Evolutionary conservation across 2,888 invertebrate species (phyloP), one percentile per base, ranked within the genome.

Genomic region (Drosophila gaucha): DNA sequence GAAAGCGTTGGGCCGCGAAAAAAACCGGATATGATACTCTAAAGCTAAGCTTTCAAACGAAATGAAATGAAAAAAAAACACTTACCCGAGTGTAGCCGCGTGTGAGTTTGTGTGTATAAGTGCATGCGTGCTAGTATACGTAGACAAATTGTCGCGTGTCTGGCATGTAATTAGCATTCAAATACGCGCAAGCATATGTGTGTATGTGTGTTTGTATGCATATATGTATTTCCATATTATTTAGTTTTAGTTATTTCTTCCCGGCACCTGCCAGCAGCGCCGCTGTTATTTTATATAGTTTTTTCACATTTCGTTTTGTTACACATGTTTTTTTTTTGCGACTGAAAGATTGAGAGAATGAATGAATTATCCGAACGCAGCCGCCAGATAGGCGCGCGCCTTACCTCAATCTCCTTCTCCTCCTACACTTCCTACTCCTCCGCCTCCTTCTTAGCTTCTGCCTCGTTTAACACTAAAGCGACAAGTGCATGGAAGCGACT

Each of bases 1-100:
- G 83, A 84, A 88, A 88, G 88, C 88, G 85, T 57, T 73, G 62
- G 62, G 67, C 62, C 52, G 67, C 64, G 54, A 76, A 67, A 83
- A 78, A 87, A 84, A 84, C 86, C 84, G 84, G 84, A 84, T 84
- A 88, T 77, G 62, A 74, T 74, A 72, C 74, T 67, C 67, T 66
- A 70, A 80, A 82, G 78, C 67, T 60, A 63, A 87, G 75, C 82
- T 87, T 58, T 63, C 46, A 60, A 46, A 66, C 26, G 44, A 73
- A 72, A 84, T 71, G 58, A 71, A 74, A 74, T 74, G 60, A 71
- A 86, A 46, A 31, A 46, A 46, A 84, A n/a, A n/a, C n/a, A n/a
- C n/a, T 86, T 77, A 80, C 65, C 62, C 73, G 71, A 39, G 20
- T 67, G 51, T 56, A 44, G 20, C 26, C 31, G 46, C 49, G 54